Percentiles rank a stretch among this genome's conserved stretches.
Evolutionary conservation across 2,113 vertebrate species (phyloP).

Genomic region (Nestor notabilis): DNA sequence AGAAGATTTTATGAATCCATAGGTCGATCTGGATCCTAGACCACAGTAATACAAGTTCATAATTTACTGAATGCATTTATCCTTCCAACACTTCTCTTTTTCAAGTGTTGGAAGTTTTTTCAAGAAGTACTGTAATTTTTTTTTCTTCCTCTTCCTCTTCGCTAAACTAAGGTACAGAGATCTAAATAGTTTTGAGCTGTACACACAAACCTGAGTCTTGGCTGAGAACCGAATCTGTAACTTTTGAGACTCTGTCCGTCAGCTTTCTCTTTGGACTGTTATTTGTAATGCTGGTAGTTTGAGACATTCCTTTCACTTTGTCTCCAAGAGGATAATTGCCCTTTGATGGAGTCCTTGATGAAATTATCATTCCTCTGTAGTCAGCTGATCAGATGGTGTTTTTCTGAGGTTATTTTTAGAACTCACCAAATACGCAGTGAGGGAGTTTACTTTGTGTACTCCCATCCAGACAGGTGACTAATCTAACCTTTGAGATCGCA

Average conservation of each 20-base stretch:
- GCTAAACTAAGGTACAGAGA: not conserved
- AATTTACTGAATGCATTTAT: not conserved
- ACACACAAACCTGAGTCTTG: not conserved
- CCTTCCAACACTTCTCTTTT: not conserved
- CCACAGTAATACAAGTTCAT: not conserved
- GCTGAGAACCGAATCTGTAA: not conserved
- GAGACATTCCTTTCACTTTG: not conserved
- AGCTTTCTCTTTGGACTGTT: not conserved
- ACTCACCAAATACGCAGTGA: not conserved
- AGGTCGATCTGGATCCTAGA: not conserved
- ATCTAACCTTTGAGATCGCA: not conserved
- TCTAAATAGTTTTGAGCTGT: not conserved
- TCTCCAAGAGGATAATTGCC: not conserved
- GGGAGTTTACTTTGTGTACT: not conserved
- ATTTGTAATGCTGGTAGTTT: not conserved
- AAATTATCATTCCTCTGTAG: not conserved
- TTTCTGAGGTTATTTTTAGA: constrained; percentile 6
- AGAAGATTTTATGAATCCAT: not conserved
- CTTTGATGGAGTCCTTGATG: not conserved
- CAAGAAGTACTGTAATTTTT: not conserved
- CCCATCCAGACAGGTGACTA: not conserved
- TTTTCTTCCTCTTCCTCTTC: not conserved
- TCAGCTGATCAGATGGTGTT: not conserved
- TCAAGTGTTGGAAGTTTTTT: not conserved
- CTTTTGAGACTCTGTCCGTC: not conserved